phyloP scores from a whole-genome alignment of 2,888 invertebrate species.

The Charanyca ferruginea region DNA sequence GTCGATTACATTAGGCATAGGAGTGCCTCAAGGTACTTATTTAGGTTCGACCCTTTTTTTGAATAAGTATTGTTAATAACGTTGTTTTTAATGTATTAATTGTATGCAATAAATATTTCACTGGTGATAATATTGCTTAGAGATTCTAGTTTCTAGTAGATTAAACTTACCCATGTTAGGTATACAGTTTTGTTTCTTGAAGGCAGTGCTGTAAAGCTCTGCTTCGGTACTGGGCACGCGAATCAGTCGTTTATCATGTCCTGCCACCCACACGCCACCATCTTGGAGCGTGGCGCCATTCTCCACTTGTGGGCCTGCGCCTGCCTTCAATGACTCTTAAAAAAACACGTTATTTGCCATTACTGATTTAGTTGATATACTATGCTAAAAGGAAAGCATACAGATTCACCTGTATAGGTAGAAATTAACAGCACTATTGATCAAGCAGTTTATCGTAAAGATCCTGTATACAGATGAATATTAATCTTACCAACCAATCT shows the following conservation, averaged over 20 bases:
- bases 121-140: neutral
- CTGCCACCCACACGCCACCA: constrained; percentile 86
- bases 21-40: constrained; percentile 8
- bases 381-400: too few relatives aligned
- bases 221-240: constrained; percentile 80
- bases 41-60: constrained; percentile 5
- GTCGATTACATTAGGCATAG: constrained; percentile 10
- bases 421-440: too few relatives aligned
- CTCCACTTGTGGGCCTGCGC: constrained; percentile 82
- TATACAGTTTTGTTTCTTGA: constrained; percentile 82
- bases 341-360: neutral
- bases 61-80: too few relatives aligned
- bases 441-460: too few relatives aligned
- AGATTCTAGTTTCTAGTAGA: neutral
- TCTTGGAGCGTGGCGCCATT: constrained; percentile 87
- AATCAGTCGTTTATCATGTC: constrained; percentile 77
- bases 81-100: too few relatives aligned
- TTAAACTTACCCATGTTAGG: constrained; percentile 79
- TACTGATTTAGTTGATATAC: too few relatives aligned
- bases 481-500: too few relatives aligned
- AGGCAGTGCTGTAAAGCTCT: constrained; percentile 76
- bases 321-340: constrained; percentile 82
- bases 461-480: too few relatives aligned
- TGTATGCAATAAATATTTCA: too few relatives aligned
- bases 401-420: too few relatives aligned